Evolutionary conservation across 2,888 invertebrate genomes (phyloP).

Genomic region (Aproaerema taeniolella): DNA sequence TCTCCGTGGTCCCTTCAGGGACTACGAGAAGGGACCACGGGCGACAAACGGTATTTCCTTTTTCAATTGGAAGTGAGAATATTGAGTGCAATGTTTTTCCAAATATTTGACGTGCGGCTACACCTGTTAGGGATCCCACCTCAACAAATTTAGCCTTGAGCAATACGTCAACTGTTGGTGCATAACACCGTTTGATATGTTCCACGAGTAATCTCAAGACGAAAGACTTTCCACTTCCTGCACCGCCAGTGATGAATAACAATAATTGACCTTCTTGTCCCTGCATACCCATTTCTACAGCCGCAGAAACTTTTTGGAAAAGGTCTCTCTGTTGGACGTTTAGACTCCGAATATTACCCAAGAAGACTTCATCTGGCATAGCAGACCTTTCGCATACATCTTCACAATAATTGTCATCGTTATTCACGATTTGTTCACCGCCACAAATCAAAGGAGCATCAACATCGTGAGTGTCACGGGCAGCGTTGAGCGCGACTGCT

Average conservation of each 20-base stretch:
- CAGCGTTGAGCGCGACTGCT: conserved; percentile 20
- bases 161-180: too few species aligned
- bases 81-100: conserved; percentile 2
- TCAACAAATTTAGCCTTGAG: too few species aligned
- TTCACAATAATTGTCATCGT: conserved; percentile 19
- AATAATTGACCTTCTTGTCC: too few species aligned
- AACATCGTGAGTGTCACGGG: conserved; percentile 14
- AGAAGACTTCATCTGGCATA: conserved; percentile 22
- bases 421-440: conserved; percentile 16
- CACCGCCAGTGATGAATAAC: conserved; percentile 9
- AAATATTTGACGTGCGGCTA: neutral
- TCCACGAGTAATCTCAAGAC: conserved; percentile 7
- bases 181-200: neutral
- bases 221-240: conserved; percentile 11
- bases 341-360: conserved; percentile 16
- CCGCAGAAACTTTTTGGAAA: conserved; percentile 12
- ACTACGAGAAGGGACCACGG: too few species aligned
- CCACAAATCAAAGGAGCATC: conserved; percentile 11
- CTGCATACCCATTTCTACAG: too few species aligned
- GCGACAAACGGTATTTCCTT: too few species aligned
- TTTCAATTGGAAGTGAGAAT: conserved; percentile 1
- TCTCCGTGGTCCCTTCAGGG: too few species aligned
- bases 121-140: neutral
- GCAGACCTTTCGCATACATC: conserved; percentile 12
- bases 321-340: conserved; percentile 23